phyloP scores from a whole-genome alignment of 1,140 invertebrate genomes.

The Brachystomella parvula region DNA sequence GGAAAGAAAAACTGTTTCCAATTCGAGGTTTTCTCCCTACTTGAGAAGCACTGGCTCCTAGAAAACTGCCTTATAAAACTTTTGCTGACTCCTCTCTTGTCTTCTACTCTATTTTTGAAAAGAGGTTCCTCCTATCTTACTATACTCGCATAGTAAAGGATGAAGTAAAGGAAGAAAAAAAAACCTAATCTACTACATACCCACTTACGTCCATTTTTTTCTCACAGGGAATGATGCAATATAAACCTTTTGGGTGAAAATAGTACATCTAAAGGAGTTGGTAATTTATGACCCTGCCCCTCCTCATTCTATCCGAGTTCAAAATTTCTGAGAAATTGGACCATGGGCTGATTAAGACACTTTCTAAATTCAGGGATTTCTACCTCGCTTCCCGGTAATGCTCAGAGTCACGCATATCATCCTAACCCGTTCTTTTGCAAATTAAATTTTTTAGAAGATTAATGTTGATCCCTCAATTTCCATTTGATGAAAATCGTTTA shows the following conservation, averaged over 20 bases:
- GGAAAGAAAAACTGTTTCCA: conserved; percentile 2
- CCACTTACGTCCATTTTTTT: conserved; percentile 5
- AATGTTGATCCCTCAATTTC: too few species aligned
- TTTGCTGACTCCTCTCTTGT: conserved; percentile 7
- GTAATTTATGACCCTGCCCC: conserved; percentile 4
- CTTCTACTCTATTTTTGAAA: neutral
- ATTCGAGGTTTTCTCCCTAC: neutral
- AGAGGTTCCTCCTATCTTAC: too few species aligned
- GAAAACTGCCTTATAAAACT: neutral
- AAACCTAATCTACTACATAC: conserved; percentile 9
- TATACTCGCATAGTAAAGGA: neutral
- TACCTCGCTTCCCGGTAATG: too few species aligned
- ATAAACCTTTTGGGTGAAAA: too few species aligned
- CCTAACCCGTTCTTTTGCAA: too few species aligned
- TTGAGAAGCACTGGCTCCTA: neutral
- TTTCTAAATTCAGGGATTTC: neutral
- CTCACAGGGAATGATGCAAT: conserved; percentile 1
- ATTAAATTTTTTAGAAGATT: too few species aligned
- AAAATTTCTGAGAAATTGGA: neutral
- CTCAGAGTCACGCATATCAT: neutral
- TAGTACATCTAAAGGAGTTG: neutral
- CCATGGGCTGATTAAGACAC: neutral
- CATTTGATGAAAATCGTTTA: too few species aligned
- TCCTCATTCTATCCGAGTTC: neutral
- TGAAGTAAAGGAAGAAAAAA: neutral